Percentiles rank a stretch among this genome's conserved stretches.
These are phyloP conservation scores for Rugalucina vietnamica DNA, from an alignment of 2,888 invertebrate genomes.

Conservation along the genomic window DNA sequence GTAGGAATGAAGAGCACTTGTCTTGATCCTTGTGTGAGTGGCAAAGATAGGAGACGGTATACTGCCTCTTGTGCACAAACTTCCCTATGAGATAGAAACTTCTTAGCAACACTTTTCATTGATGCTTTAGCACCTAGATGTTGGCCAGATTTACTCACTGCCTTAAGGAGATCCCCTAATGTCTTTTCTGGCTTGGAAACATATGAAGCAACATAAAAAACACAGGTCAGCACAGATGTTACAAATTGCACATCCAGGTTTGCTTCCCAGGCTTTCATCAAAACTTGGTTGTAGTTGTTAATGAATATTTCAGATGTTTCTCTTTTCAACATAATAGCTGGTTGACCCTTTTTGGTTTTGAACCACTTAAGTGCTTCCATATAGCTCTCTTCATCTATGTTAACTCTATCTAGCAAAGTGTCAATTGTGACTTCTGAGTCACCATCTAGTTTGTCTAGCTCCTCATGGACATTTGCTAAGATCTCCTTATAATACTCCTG, in stretches of 20 bases:
- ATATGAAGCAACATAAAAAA: constrained; percentile 60
- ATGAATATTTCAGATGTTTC: constrained; percentile 22
- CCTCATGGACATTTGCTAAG: not conserved
- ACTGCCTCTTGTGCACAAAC: constrained; percentile 66
- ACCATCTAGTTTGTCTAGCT: not conserved
- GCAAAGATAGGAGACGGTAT: constrained; percentile 54
- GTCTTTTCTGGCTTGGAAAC: constrained; percentile 52
- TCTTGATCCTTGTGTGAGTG: constrained; percentile 45
- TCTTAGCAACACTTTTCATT: constrained; percentile 36
- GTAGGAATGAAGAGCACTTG: constrained; percentile 55
- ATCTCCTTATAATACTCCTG: constrained; percentile 1
- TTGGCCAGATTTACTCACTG: constrained; percentile 24
- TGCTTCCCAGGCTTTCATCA: constrained; percentile 32
- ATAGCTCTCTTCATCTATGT: constrained; percentile 15
- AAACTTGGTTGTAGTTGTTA: constrained; percentile 33
- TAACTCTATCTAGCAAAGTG: not conserved
- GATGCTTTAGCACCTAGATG: constrained; percentile 32
- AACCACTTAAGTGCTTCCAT: constrained; percentile 26
- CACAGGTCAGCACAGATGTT: constrained; percentile 50
- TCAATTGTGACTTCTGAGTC: constrained; percentile 2
- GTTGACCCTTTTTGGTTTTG: constrained; percentile 31
- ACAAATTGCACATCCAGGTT: constrained; percentile 61
- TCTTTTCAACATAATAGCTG: constrained; percentile 29
- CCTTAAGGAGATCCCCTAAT: constrained; percentile 39
- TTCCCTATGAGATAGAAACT: constrained; percentile 61